Base-by-base conservation (phyloP, 2,888 invertebrate genomes). In the Melanophora roralis region DNA sequence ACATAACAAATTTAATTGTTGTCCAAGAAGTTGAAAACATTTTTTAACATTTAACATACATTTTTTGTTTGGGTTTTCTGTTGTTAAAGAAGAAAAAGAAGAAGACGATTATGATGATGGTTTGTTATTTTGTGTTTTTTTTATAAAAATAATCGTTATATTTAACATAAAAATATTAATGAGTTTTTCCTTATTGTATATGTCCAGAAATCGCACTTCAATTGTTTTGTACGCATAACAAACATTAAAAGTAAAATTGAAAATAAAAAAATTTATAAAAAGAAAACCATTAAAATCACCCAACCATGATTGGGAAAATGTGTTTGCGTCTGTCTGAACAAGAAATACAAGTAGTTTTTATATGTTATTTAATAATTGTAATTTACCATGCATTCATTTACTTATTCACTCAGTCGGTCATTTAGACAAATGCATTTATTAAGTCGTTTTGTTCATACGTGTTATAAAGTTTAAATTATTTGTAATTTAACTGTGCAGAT, bases 1-100 rank as follows among this genome's bases (percentile, higher is more conserved):
- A 80, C 64, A 69, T 68, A 53, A 76, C 43, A 40, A 73, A 59
- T 80, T 80, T 76, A 80, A 76, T 73, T 76, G 76, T 47, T 80
- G 80, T 76, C 72, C 80, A 80, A 79, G 65, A 71, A 51, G 60
- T 43, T 51, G 43, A 38, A 72, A 74, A 69, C n/a, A n/a, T n/a
- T n/a, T n/a, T n/a, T n/a, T n/a, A 55, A 65, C 51, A 65, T 74
- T 69, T 69, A 69, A 76, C 69, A 74, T 43, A 32, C 11, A 49
- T 27, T 32, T 59, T 8, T 36, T 11, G 49, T 38, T 51, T 12
- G 43, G 14, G 27, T 60, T 45, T 16, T 21, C 14, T 34, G 47
- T 36, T n/a, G n/a, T 3, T 45, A 8, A 23, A 9, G 11, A 11
- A 27, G 19, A 36, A 11, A 55, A 5, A 32, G 12, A n/a, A 21